Evolutionary conservation across 2,888 invertebrate species (phyloP).

Genomic region (Tipula helvola): DNA sequence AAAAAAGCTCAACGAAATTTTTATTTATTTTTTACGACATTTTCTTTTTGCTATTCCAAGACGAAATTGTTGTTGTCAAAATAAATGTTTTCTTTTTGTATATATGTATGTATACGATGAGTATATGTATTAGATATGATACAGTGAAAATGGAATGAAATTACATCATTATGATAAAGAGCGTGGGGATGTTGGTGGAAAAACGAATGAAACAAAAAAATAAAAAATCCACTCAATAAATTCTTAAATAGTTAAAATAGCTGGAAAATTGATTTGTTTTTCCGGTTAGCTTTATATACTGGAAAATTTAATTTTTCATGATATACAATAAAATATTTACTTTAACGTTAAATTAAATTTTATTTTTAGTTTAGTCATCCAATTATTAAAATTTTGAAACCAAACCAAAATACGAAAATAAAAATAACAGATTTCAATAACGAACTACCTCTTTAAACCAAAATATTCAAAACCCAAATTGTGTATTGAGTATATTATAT

Average conservation of each 20-base stretch:
- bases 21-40: not conserved
- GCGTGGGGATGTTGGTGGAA: not conserved
- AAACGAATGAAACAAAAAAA: not conserved
- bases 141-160: not conserved
- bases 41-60: not conserved
- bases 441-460: no score
- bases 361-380: no score
- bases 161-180: not conserved
- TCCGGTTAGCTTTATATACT: not conserved
- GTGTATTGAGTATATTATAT: no score
- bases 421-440: no score
- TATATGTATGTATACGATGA: not conserved
- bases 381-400: no score
- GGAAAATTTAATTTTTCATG: not conserved
- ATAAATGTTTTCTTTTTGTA: not conserved
- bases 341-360: no score
- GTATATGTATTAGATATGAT: no score
- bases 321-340: no score
- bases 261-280: slow-evolving; percentile 4
- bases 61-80: not conserved
- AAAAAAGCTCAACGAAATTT: not conserved
- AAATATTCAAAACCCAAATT: no score
- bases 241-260: not conserved
- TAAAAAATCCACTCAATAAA: not conserved
- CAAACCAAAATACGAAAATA: no score